Evolutionary conservation across 2,888 invertebrate genomes (phyloP), one percentile per base, ranked within the genome.

Genomic region (Unio delphinus): DNA sequence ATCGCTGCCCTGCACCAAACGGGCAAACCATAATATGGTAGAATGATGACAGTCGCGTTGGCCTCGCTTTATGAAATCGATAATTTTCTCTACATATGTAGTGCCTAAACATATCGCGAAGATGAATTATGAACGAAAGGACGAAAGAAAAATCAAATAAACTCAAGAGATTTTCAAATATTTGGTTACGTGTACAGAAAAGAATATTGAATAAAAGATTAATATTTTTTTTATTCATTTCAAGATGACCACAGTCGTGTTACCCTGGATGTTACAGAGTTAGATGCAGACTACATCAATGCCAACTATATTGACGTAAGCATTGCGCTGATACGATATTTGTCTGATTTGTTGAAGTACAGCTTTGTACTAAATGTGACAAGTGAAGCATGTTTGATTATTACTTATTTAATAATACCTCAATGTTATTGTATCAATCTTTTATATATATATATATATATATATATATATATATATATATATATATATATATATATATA

Each of bases 231-330:
- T 4, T 26, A 34, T 65, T 17, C 11, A 26, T 56, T 30, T 28
- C 18, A 58, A 81, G 81, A 80, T 72, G 81, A 81, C 60, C 81
- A 81, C 65, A 77, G 79, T 45, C 76, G 81, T 54, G 80, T 81
- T 30, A 69, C 78, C 0, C 65, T 81, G 23, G 71, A 80, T 55
- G 68, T 73, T 7, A 66, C 68, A 34, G 80, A 79, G 62, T 67
- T 73, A 15, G 77, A 80, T 54, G 77, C 78, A 20, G 78, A 81
- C 61, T 81, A 81, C 58, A 80, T 81, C 57, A 81, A 81, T 67
- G 81, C 78, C 4, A 81, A 79, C 56, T 81, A 67, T 69, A 76
- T 81, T 55, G 81, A 78, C 56, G 81, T 81, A 74, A 75, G 79
- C 70, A 59, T 65, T 20, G 18, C 20, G 58, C 8, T 3, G 17